These are phyloP conservation scores for Loris lydekkerianus DNA, from an alignment of 2,797 vertebrate genomes.

Conservation along the genomic window DNA sequence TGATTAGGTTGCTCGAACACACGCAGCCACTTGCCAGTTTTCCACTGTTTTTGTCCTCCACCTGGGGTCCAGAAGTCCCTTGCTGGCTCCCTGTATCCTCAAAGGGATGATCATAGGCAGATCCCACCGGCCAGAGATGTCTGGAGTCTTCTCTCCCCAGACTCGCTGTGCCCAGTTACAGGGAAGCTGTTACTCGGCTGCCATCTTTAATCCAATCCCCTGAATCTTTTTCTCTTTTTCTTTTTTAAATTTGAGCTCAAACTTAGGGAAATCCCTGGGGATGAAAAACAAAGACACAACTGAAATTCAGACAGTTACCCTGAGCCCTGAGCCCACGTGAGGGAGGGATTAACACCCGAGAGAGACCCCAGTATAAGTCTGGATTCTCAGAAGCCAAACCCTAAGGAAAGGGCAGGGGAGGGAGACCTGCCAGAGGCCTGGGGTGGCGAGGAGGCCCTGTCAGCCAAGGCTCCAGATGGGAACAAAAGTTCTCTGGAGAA, in stretches of 20 bases:
- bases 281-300: neutral
- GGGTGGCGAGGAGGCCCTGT: neutral
- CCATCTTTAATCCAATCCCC: too few species aligned
- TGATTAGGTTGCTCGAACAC: too few species aligned
- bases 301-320: neutral
- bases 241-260: neutral
- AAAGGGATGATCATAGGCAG: too few species aligned
- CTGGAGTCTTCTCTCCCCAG: too few species aligned
- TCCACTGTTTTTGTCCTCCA: too few species aligned
- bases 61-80: too few species aligned
- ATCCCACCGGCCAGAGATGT: too few species aligned
- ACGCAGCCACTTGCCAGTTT: too few species aligned
- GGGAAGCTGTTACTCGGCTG: too few species aligned
- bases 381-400: neutral
- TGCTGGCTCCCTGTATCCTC: too few species aligned
- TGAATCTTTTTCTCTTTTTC: too few species aligned
- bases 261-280: neutral
- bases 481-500: neutral
- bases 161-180: too few species aligned
- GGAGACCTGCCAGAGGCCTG: neutral
- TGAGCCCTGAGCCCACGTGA: accelerated
- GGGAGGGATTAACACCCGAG: neutral
- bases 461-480: neutral
- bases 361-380: neutral
- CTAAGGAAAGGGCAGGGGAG: accelerated